A percentile compares a stretch with the other conserved stretches of the same genome.
phyloP scores from a whole-genome alignment of 2,113 vertebrate species.

The Hipposideros armiger region DNA sequence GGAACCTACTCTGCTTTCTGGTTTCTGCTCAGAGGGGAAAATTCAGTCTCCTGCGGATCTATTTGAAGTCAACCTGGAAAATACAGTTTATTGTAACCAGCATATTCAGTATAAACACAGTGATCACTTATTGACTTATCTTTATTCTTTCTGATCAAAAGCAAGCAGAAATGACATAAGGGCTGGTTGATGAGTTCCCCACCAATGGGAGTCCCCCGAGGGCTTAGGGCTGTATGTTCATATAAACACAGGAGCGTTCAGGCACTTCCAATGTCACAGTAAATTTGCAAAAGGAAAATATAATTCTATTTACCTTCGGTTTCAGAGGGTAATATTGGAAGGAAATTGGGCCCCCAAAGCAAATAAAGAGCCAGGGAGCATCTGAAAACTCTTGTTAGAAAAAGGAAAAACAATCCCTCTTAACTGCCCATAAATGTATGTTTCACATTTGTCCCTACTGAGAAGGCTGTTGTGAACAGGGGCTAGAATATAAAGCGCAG shows the following conservation, averaged over 20 bases:
- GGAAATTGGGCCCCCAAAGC: slow-evolving; percentile 60
- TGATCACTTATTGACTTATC: neutral
- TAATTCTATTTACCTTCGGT: slow-evolving; percentile 64
- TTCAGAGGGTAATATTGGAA: slow-evolving; percentile 67
- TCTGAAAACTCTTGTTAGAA: neutral
- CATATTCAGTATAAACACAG: neutral
- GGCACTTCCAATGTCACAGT: neutral
- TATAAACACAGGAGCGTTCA: neutral
- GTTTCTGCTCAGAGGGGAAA: neutral
- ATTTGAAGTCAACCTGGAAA: slow-evolving; percentile 42
- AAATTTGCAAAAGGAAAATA: slow-evolving; percentile 67
- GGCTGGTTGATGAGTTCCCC: neutral
- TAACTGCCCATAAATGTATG: slow-evolving; percentile 43
- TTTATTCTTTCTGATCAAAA: slow-evolving; percentile 7
- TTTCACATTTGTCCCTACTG: slow-evolving; percentile 5
- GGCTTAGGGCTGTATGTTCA: neutral
- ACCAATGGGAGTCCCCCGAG: neutral
- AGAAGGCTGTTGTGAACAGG: neutral
- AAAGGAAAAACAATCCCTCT: neutral
- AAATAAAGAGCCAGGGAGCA: slow-evolving; percentile 33
- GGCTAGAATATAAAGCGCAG: neutral
- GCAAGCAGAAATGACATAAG: slow-evolving; percentile 1
- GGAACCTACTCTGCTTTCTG: neutral
- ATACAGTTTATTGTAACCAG: neutral
- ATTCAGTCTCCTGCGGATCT: neutral